Base-by-base conservation (phyloP, 2,797 vertebrate species). In the Austrolebias charrua region DNA sequence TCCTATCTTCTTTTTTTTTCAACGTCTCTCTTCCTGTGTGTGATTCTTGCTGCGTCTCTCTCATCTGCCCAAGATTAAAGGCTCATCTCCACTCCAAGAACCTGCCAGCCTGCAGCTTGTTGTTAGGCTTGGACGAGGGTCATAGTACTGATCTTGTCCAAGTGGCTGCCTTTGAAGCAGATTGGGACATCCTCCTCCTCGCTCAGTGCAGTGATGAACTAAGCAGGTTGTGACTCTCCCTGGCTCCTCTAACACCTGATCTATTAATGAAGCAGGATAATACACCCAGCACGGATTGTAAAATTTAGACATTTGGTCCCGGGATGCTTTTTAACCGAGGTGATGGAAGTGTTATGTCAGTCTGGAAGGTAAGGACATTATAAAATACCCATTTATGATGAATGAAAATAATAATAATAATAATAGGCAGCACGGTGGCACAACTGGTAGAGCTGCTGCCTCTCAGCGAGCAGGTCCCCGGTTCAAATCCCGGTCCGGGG, bases 131-230 rank as follows among this genome's bases (percentile, higher is more conserved):
- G 85, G 87, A 89, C 76, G 82, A 74, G 68, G 75, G 83, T 88
- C 84, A 80, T 80, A 85, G 77, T 75, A 52, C 74, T 79, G 87
- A 84, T 88, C 86, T 79, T 84, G 79, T 90, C 89, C 89, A 91
- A 87, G 88, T 86, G 81, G 81, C 73, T 88, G 71, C 80, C 86
- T 92, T 92, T 92, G 89, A 91, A 91, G 84, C 87, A 71, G 71
- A 40, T 87, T 64, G 70, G 64, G 63, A 73, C 76, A 44, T 67
- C 54, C 44, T 76, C 60, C 5, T 44, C 48, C 52, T 62, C 77
- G 56, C 48, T 51, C 75, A 55, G 13, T 15, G 48, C 76, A 38
- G 64, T 83, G 84, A 89, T 88, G 78, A 85, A 86, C 79, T 75
- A 82, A 75, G 69, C 58, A 7, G 62, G 80, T 58, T 78, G 73